These are phyloP conservation scores for Yponomeuta malinellus DNA, from an alignment of 2,888 invertebrate species.

Conservation along the genomic window DNA sequence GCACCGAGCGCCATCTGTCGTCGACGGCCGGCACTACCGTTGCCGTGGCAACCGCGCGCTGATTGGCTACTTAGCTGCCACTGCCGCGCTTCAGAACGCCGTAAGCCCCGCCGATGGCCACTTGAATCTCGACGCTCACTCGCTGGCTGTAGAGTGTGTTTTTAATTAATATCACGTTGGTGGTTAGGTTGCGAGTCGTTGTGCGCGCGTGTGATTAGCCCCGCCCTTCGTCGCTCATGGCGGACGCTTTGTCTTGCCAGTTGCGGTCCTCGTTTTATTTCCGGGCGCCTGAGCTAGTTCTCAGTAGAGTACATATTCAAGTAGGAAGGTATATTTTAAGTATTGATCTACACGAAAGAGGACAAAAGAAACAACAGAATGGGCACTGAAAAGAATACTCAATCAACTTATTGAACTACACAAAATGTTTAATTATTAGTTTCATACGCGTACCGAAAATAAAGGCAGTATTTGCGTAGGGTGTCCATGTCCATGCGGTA, in stretches of 20 bases:
- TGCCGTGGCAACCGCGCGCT: conserved; percentile 62
- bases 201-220: conserved; percentile 48
- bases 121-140: conserved; percentile 44
- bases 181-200: conserved; percentile 31
- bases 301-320: conserved; percentile 15
- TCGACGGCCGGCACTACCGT: conserved; percentile 37
- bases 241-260: conserved; percentile 50
- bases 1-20: conserved; percentile 53
- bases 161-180: conserved; percentile 30
- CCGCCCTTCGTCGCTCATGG: conserved; percentile 67
- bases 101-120: conserved; percentile 36
- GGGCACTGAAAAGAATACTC: too few relatives aligned
- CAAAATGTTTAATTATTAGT: too few relatives aligned
- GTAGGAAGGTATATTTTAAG: not conserved
- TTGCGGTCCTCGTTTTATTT: conserved; percentile 50
- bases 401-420: too few relatives aligned
- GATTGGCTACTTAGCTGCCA: conserved; percentile 61
- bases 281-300: conserved; percentile 28
- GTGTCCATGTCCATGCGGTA: too few relatives aligned
- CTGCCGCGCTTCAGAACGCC: conserved; percentile 32
- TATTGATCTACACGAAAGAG: not conserved
- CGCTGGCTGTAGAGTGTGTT: conserved; percentile 32
- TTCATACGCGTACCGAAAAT: too few relatives aligned
- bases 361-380: not conserved
- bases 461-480: too few relatives aligned